Conservation (phyloP, 2,888 invertebrate genomes). For the Nasonovia ribisnigri region DNA sequence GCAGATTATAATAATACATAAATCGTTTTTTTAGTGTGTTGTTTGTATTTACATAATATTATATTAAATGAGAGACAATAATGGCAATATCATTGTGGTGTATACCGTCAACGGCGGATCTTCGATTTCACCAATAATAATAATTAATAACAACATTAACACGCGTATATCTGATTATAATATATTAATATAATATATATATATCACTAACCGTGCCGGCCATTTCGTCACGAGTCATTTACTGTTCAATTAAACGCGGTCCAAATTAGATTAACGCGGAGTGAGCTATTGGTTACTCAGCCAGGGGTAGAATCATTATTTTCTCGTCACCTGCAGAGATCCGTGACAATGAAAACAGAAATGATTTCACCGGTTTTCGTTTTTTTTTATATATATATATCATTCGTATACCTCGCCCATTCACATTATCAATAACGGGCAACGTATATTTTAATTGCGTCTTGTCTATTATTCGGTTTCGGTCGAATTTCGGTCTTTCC, state of each 20-base stretch:
- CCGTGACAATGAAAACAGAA: slow-evolving; percentile 35
- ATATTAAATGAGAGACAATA: neutral
- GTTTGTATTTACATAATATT: neutral
- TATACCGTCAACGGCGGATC: neutral
- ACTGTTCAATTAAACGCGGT: slow-evolving; percentile 14
- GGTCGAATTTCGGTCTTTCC: neutral
- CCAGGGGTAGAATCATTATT: slow-evolving; percentile 36
- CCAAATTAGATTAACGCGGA: slow-evolving; percentile 21
- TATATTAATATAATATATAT: neutral
- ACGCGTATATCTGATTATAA: neutral
- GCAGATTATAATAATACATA: neutral
- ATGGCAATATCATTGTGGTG: neutral
- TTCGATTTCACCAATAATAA: neutral
- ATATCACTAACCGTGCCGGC: neutral
- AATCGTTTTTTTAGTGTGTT: neutral
- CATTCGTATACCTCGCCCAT: neutral
- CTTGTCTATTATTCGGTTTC: neutral
- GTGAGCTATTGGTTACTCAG: neutral
- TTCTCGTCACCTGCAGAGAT: slow-evolving; percentile 4
- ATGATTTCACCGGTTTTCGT: slow-evolving; percentile 56
- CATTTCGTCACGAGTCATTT: slow-evolving; percentile 35
- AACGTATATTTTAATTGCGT: neutral
- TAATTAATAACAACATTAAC: neutral
- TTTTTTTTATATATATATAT: neutral
- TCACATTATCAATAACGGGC: neutral